These are phyloP conservation scores for Drosophila cardini DNA, from an alignment of 1,140 invertebrate species.

Conservation along the genomic window DNA sequence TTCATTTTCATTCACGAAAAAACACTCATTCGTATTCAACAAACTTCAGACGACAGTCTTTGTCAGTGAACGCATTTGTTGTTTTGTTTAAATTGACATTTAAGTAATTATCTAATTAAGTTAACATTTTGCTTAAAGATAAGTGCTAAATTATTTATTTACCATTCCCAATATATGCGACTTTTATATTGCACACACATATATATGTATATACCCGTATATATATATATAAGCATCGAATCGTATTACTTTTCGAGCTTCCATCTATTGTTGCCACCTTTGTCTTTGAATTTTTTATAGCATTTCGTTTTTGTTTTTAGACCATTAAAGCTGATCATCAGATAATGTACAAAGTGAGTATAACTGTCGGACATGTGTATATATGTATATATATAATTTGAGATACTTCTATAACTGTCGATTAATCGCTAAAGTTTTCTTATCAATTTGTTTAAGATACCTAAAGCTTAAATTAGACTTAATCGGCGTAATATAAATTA, in stretches of 20 bases:
- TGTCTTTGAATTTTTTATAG: not conserved
- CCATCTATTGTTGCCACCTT: conserved; percentile 2
- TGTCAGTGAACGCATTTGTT: conserved; percentile 62
- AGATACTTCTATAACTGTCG: no score
- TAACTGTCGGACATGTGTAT: no score
- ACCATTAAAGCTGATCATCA: not conserved
- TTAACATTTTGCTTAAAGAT: conserved; percentile 83
- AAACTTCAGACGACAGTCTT: conserved; percentile 61
- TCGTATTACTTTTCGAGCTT: not conserved
- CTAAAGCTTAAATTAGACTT: no score
- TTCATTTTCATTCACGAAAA: conserved; percentile 66
- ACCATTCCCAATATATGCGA: conserved; percentile 62
- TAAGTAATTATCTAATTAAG: conserved; percentile 84
- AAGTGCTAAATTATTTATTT: conserved; percentile 83
- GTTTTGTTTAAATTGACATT: conserved; percentile 79
- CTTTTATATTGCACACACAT: conserved; percentile 1
- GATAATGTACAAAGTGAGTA: no score
- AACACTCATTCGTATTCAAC: conserved; percentile 19
- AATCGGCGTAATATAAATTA: no score
- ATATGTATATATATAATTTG: no score
- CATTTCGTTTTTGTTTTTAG: not conserved
- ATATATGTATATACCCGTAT: not conserved
- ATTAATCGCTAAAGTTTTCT: no score
- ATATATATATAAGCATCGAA: not conserved
- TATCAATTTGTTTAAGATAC: no score